Percentiles rank a stretch among this genome's conserved stretches.
phyloP scores from a whole-genome alignment of 2,797 vertebrate species.

The Acrossocheilus wenchowensis region DNA sequence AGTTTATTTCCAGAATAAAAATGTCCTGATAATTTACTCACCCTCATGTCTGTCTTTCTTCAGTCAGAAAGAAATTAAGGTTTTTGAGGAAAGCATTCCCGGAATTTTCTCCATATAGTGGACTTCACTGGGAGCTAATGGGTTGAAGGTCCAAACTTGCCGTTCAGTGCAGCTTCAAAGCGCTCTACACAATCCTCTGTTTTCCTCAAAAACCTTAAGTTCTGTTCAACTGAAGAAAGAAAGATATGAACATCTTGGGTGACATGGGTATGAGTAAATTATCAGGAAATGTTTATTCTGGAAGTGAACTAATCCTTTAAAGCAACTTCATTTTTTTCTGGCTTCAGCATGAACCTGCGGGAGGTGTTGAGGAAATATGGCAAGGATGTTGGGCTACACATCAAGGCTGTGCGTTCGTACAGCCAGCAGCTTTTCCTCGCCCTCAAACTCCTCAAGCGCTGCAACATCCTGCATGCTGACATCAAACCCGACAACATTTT shows the following conservation, averaged over 20 bases:
- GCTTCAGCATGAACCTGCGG: constrained; percentile 92
- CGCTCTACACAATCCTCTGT: neutral
- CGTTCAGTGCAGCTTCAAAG: neutral
- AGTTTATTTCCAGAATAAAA: neutral
- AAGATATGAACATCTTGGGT: neutral
- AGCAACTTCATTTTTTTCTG: neutral
- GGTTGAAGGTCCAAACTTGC: no score
- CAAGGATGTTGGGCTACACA: constrained; percentile 97
- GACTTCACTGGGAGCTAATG: no score
- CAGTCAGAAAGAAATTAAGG: neutral
- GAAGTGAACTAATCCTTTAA: neutral
- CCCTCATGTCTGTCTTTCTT: neutral
- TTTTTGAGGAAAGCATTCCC: neutral
- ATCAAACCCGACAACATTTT: constrained; percentile 99
- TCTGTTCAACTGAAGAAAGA: neutral
- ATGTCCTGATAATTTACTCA: neutral
- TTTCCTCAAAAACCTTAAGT: neutral
- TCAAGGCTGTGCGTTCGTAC: constrained; percentile 98
- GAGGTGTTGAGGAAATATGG: constrained; percentile 98
- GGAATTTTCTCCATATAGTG: no score
- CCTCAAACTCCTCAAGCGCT: constrained; percentile 95
- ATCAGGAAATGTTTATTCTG: neutral
- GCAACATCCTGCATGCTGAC: constrained; percentile 98
- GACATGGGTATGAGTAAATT: neutral
- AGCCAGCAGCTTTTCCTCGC: constrained; percentile 98